A percentile compares a stretch with the other conserved stretches of the same genome.
Evolutionary conservation across 2,797 vertebrate species (phyloP).

Genomic region (Pangasius mekongensis): DNA sequence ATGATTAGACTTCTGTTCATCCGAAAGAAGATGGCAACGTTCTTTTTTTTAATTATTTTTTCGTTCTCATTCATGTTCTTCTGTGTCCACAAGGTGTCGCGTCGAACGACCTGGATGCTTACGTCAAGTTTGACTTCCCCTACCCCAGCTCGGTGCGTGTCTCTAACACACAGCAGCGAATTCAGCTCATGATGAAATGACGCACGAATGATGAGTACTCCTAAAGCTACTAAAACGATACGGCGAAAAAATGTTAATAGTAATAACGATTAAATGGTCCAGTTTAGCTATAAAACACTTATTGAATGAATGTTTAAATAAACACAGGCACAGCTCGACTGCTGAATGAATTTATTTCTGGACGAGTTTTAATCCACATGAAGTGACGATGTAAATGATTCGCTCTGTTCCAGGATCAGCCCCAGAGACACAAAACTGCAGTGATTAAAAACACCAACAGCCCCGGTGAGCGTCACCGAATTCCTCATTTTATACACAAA

Average conservation of each 20-base stretch:
- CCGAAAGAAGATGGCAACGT: background rate
- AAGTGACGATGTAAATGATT: background rate
- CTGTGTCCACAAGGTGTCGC: slow-evolving; percentile 79
- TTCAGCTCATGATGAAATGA: background rate
- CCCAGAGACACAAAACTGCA: slow-evolving; percentile 91
- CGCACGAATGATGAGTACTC: background rate
- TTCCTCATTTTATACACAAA: background rate
- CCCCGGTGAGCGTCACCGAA: slow-evolving; percentile 78
- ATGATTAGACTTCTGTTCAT: background rate
- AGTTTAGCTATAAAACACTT: background rate
- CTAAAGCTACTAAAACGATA: no score
- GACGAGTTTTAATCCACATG: background rate
- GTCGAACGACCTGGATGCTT: slow-evolving; percentile 87
- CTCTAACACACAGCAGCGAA: background rate
- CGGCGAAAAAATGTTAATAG: background rate
- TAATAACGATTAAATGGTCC: background rate
- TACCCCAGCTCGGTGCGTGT: slow-evolving; percentile 89
- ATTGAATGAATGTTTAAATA: background rate
- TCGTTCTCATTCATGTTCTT: background rate
- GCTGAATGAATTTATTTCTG: background rate
- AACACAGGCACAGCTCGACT: no score
- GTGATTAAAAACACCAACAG: slow-evolving; percentile 93
- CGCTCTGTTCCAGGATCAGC: slow-evolving; percentile 82
- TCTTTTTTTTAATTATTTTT: background rate
- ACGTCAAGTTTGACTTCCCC: slow-evolving; percentile 93